A percentile compares a stretch with the other conserved stretches of the same genome.
Evolutionary conservation across 1,140 invertebrate genomes (phyloP).

Genomic region (Hylyphantes graminicola): DNA sequence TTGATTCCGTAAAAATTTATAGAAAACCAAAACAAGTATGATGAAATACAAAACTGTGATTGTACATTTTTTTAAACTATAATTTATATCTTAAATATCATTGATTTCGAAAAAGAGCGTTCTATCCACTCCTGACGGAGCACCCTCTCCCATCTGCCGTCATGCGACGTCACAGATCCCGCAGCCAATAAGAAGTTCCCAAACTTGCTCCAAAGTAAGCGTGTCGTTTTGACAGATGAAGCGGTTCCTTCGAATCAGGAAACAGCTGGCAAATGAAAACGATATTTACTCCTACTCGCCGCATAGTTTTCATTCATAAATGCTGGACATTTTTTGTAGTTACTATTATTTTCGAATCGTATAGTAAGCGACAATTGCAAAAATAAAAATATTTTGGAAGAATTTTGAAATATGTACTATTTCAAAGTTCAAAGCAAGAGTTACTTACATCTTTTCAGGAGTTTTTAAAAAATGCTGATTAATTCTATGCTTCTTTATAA

Average conservation of each 20-base stretch:
- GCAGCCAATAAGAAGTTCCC: constrained; percentile 12
- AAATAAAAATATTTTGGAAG: too few relatives aligned
- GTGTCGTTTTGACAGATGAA: constrained; percentile 39
- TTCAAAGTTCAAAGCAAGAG: too few relatives aligned
- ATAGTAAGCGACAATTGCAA: too few relatives aligned
- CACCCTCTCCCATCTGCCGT: constrained; percentile 19
- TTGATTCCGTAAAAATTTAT: neutral
- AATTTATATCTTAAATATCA: neutral
- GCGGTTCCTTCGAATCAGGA: constrained; percentile 54
- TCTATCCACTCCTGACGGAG: constrained; percentile 5
- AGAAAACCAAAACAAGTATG: neutral
- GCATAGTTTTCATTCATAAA: constrained; percentile 39
- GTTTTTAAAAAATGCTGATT: too few relatives aligned
- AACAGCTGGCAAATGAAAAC: constrained; percentile 48
- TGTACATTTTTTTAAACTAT: too few relatives aligned
- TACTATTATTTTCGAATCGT: too few relatives aligned
- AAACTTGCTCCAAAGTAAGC: constrained; percentile 23
- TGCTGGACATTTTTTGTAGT: neutral
- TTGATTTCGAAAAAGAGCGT: too few relatives aligned
- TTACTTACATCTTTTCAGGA: too few relatives aligned
- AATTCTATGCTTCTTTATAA: too few relatives aligned
- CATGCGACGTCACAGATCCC: neutral
- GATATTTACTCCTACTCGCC: constrained; percentile 17
- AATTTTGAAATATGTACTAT: too few relatives aligned
- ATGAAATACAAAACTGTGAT: neutral